phyloP scores from a whole-genome alignment of 1,140 invertebrate species.

The Dermatophagoides farinae region DNA sequence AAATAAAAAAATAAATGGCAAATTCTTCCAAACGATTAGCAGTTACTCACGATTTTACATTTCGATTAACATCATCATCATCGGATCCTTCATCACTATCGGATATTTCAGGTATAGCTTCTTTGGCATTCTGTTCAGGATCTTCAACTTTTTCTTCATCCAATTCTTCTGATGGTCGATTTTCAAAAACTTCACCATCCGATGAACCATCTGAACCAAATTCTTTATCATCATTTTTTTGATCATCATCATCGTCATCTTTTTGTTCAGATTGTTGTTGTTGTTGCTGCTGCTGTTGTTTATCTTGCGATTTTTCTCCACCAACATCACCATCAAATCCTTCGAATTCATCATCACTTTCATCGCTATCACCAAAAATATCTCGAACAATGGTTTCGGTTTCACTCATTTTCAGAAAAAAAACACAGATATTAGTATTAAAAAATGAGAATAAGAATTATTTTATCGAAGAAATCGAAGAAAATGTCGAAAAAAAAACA shows the following conservation, averaged over 20 bases:
- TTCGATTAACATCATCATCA: conserved; percentile 21
- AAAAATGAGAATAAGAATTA: no score
- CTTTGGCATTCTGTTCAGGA: conserved; percentile 10
- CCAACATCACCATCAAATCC: conserved; percentile 11
- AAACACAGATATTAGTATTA: not conserved
- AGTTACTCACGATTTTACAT: conserved; percentile 10
- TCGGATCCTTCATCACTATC: conserved; percentile 17
- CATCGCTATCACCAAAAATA: conserved; percentile 32
- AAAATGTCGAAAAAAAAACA: no score
- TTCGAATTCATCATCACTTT: conserved; percentile 32
- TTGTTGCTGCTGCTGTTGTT: not conserved
- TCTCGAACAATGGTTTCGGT: conserved; percentile 19
- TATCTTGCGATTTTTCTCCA: not conserved
- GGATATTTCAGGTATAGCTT: conserved; percentile 13
- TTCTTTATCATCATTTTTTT: conserved; percentile 16
- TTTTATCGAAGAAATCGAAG: no score
- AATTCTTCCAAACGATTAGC: conserved; percentile 2
- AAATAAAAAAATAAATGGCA: not conserved
- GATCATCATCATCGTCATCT: conserved; percentile 9
- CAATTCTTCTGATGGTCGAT: not conserved
- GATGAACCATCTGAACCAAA: conserved; percentile 6
- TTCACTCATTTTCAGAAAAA: not conserved
- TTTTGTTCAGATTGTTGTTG: not conserved
- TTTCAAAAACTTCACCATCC: not conserved
- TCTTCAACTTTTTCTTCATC: conserved; percentile 19